These are phyloP conservation scores for Corythornis madagascariensis DNA, from an alignment of 2,113 vertebrate genomes.

Conservation along the genomic window DNA sequence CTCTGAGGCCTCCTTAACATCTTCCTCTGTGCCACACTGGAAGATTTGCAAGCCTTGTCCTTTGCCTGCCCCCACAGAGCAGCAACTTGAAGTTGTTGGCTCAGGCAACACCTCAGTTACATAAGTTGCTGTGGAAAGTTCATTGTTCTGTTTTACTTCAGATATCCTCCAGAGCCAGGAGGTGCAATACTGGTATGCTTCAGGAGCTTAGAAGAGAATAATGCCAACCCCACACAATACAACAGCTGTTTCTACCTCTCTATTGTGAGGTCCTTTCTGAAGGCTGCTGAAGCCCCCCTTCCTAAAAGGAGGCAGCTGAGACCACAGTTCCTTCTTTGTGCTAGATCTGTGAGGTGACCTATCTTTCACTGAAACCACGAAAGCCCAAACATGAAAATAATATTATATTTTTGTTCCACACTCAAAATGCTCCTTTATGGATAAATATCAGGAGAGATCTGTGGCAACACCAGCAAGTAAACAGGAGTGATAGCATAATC, in stretches of 20 bases:
- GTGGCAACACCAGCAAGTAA: background rate
- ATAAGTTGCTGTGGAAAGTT: background rate
- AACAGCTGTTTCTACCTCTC: too few species aligned
- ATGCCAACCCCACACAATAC: too few species aligned
- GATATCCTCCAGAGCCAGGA: background rate
- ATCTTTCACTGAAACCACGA: background rate
- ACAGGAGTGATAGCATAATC: background rate
- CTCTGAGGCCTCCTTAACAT: background rate
- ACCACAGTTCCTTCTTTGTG: background rate
- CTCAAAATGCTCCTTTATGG: background rate
- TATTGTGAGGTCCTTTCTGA: too few species aligned
- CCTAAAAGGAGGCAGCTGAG: too few species aligned
- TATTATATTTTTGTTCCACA: background rate
- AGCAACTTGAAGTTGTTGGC: background rate
- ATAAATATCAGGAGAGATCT: background rate
- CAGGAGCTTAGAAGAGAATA: background rate
- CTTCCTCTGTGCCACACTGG: background rate
- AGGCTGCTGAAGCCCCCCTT: too few species aligned
- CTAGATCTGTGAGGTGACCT: background rate
- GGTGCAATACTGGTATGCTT: background rate
- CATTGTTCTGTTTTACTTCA: rapidly evolving
- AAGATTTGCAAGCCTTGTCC: background rate
- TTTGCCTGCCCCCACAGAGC: background rate
- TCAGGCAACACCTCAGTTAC: background rate
- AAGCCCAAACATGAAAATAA: background rate